Evolutionary conservation across 2,888 invertebrate species (phyloP), one percentile per base, ranked within the genome.

Genomic region (Alviniconcha strummeri): DNA sequence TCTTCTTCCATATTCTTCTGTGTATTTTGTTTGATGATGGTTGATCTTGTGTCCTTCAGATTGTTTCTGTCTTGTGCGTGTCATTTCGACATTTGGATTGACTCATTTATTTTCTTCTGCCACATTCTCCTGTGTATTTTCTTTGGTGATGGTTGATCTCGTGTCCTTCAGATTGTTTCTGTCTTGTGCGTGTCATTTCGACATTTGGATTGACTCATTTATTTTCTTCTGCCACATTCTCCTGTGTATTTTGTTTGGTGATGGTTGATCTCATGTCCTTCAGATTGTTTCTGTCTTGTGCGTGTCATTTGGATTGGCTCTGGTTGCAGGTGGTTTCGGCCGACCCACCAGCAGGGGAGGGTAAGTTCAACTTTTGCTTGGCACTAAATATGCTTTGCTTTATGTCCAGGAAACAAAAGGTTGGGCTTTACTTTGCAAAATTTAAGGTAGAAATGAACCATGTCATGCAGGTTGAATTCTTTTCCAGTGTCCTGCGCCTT

Each of bases 271-370:
- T 54, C 52, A 69, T 19, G 52, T 36, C 52, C 8, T 7, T 52
- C 36, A 74, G 8, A 9, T 5, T 76, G 5, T 15, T 13, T 13
- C 17, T 17, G 7, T 76, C 56, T 64, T 71, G 71, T 8, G 13
- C 3, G 17, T 71, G 8, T 71, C 8, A 71, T 71, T 71, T 19
- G 7, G 17, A n/a, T 80, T 69, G 13, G 8, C 80, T 84, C 77
- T 13, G 19, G 19, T 81, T 81, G n/a, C 86, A 19, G 83, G 86
- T 3, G 82, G 86, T 6, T 69, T 84, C 71, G 94, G 95, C 0
- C 83, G 90, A 93, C 85, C 87, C 55, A 84, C 85, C n/a, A 82
- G 89, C 11, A 83, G 85, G 64, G 87, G 87, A 80, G 85, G 86
- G 86, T 86, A 86, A 78, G 77, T 71, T 71, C 36, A 36, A 36